phyloP scores from a whole-genome alignment of 2,113 vertebrate genomes.

The Fulica atra region DNA sequence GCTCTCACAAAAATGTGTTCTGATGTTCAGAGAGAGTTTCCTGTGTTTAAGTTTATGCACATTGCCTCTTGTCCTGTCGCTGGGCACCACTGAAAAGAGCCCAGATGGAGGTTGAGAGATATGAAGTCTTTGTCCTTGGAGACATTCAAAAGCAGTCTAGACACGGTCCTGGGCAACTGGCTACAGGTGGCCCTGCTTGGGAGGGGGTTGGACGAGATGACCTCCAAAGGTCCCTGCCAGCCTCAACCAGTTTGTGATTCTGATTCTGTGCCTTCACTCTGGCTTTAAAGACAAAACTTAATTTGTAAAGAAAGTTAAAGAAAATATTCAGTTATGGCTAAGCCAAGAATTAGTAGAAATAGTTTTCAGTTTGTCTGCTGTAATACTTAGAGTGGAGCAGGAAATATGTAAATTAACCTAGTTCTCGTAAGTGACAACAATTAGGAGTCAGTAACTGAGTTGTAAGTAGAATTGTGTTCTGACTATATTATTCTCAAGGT shows the following conservation, averaged over 20 bases:
- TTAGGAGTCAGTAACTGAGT: background rate
- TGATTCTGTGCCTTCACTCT: background rate
- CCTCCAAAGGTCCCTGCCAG: background rate
- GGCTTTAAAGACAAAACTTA: background rate
- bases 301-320: conserved; percentile 10
- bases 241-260: background rate
- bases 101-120: background rate
- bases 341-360: background rate
- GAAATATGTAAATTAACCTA: background rate
- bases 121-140: background rate
- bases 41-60: too few species aligned
- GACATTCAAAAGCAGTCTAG: background rate
- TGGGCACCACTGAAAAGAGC: too few species aligned
- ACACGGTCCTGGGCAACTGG: background rate
- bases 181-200: background rate
- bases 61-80: too few species aligned
- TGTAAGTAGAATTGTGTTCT: background rate
- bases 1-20: too few species aligned
- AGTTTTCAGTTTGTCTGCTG: background rate
- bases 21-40: too few species aligned
- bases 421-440: background rate
- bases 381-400: background rate
- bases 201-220: background rate
- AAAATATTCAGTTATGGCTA: background rate
- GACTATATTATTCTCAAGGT: background rate